phyloP scores from a whole-genome alignment of 2,888 invertebrate genomes.

The Autographa pulchrina region DNA sequence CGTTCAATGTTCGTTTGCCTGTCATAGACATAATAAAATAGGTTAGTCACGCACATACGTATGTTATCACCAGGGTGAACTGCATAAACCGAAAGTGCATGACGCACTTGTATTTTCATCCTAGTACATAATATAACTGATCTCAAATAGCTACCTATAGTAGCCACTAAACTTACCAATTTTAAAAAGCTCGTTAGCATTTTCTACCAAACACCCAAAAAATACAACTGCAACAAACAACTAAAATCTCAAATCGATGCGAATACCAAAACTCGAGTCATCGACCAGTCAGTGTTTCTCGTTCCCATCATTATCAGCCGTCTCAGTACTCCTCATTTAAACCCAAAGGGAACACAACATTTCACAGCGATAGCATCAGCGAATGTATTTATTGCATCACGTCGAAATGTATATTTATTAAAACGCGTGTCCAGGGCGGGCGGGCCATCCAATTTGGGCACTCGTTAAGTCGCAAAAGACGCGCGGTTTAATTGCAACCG shows the following conservation, averaged over 20 bases:
- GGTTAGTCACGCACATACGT: background rate
- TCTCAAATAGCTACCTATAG: background rate
- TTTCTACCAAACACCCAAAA: background rate
- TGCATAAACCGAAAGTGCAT: too few relatives aligned
- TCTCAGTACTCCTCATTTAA: constrained; percentile 57
- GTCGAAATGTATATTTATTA: constrained; percentile 76
- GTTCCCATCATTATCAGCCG: constrained; percentile 47
- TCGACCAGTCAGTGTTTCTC: constrained; percentile 18
- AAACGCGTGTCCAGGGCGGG: constrained; percentile 81
- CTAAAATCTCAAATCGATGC: background rate
- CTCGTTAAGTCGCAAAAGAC: constrained; percentile 88
- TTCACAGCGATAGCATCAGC: constrained; percentile 65
- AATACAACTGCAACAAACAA: background rate
- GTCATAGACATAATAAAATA: background rate
- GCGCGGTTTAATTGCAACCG: constrained; percentile 87
- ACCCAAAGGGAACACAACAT: constrained; percentile 54
- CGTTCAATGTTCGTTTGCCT: background rate
- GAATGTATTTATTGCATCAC: constrained; percentile 71
- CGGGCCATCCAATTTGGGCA: constrained; percentile 83
- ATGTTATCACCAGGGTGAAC: background rate
- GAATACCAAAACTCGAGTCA: constrained; percentile 8
- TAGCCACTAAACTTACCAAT: too few relatives aligned
- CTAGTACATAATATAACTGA: background rate
- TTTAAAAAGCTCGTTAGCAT: background rate
- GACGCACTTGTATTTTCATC: background rate